Conservation (phyloP, 2,888 invertebrate genomes). For the Horisme vitalbata region DNA sequence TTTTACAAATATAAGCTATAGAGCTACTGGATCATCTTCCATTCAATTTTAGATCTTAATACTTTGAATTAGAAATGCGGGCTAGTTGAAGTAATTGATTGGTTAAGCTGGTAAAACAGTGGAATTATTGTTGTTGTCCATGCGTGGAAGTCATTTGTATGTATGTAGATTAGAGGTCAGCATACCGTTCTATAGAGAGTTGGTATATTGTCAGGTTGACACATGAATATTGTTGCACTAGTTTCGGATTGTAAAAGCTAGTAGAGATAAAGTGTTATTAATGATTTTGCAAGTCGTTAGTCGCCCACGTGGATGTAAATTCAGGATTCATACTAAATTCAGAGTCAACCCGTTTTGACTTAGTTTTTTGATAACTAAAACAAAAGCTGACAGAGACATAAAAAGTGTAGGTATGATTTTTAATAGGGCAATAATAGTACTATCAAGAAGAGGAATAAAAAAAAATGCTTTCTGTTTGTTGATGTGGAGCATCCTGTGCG, state of each 20-base stretch:
- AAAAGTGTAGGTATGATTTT: too few relatives aligned
- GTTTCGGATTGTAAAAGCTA: conserved; percentile 43
- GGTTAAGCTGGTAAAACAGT: conserved; percentile 47
- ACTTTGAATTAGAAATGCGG: conserved; percentile 26
- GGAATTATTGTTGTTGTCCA: conserved; percentile 76
- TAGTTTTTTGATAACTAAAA: too few relatives aligned
- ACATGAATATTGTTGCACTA: conserved; percentile 59
- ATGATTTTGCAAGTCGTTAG: conserved; percentile 23
- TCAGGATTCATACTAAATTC: too few relatives aligned
- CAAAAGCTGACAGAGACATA: too few relatives aligned
- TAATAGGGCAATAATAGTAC: too few relatives aligned
- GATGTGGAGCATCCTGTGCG: too few relatives aligned
- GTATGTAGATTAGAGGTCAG: conserved; percentile 79
- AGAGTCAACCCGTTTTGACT: too few relatives aligned
- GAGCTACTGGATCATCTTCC: conserved; percentile 10
- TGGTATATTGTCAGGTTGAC: conserved; percentile 62
- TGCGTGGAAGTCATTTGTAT: conserved; percentile 77
- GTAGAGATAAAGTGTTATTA: conserved; percentile 36
- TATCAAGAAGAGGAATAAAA: too few relatives aligned
- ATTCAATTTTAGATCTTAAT: conserved; percentile 47
- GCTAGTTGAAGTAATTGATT: conserved; percentile 9
- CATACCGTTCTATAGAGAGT: conserved; percentile 66
- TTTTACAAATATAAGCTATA: conserved; percentile 38
- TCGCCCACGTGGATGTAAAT: background rate
- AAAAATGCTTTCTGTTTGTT: too few relatives aligned